Base-by-base conservation (phyloP, 2,888 invertebrate species). In the Drepana falcataria region DNA sequence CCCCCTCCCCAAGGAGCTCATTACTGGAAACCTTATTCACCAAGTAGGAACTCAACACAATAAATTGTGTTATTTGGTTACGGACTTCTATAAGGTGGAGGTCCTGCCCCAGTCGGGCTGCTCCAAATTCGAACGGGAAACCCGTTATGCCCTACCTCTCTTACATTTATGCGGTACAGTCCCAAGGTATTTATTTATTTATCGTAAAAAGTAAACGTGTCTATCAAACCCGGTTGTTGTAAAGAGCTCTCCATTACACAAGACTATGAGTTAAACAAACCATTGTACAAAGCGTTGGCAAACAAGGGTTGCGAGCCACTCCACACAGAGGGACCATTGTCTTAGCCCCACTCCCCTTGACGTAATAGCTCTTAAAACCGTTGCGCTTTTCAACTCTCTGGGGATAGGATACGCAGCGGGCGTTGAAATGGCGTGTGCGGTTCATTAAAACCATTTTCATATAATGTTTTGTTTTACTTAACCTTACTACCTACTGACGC, bases 271-370 rank as follows among this genome's bases (percentile, higher is more conserved):
- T 44, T 9, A 44, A 44, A 44, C 44, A 44, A 44, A 44, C 44
- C 44, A 44, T 44, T 44, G 44, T 44, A 44, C 44, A 44, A 44
- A 9, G 9, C 44, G 44, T 9, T 9, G 6, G 44, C 9, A 44
- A 44, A 44, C 44, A 44, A 9, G 44, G 44, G 44, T 9, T 44
- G 21, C 21, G 21, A 21, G 21, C 21, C 21, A 21, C 21, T 21
- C 21, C 21, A 21, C 21, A 21, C 21, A 21, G 21, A 21, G 21
- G 21, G 21, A 21, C 66, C 66, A 68, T 76, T 75, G 75, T 76
- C 73, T 75, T 72, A 69, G 58, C 51, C 44, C 9, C 44, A 37
- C 37, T 7, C 7, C 44, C 44, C 44, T 44, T 44, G 44, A 44
- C 44, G 44, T 44, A 44, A 44, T 9, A 9, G 44, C 9, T 9